Evolutionary conservation across 2,113 vertebrate species (phyloP).

Genomic region (Odontophorus gujanensis): DNA sequence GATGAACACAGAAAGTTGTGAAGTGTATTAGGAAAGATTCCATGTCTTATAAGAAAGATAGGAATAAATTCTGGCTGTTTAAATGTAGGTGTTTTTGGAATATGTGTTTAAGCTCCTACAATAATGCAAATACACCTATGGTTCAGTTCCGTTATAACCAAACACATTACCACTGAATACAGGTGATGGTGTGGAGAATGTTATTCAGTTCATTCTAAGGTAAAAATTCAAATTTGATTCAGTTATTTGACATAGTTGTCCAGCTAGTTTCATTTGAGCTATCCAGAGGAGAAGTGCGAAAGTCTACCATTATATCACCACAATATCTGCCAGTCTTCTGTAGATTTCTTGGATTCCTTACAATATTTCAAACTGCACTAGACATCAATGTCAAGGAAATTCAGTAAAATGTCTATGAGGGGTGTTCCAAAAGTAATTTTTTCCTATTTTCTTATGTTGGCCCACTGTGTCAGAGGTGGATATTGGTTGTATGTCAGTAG

Average conservation of each 20-base stretch:
- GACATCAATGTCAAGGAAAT: background rate
- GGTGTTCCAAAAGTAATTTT: no score
- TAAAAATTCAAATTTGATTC: background rate
- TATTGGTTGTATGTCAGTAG: no score
- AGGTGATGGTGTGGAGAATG: background rate
- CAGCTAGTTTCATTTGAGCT: background rate
- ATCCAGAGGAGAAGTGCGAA: background rate
- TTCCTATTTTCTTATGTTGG: no score
- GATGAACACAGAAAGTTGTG: background rate
- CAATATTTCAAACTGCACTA: background rate
- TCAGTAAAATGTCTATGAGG: background rate
- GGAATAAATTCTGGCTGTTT: background rate
- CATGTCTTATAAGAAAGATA: background rate
- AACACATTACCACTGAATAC: background rate
- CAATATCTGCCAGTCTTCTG: background rate
- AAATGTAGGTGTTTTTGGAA: background rate
- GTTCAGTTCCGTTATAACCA: background rate
- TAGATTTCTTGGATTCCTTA: background rate
- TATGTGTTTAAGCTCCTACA: background rate
- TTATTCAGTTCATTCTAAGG: background rate
- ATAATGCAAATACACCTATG: fast-evolving
- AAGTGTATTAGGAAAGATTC: background rate
- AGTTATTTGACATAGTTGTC: background rate
- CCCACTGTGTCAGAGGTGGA: no score
- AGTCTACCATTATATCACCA: background rate